Evolutionary conservation across 1,140 invertebrate genomes (phyloP), one percentile per base, ranked within the genome.

Genomic region (Pseudomyrmex cubaensis): DNA sequence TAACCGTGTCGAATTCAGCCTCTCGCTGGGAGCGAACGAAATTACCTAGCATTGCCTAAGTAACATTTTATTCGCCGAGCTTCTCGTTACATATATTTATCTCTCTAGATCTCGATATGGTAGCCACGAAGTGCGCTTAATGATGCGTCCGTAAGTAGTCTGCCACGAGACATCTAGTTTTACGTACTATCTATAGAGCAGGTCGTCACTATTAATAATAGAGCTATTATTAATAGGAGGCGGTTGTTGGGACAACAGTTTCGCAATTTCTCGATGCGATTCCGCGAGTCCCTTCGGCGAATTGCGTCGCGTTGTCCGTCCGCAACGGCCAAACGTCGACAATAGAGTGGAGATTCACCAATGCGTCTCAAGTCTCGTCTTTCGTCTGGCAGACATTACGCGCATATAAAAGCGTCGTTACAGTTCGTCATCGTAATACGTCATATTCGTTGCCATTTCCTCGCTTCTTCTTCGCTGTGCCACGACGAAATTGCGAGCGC

Each of bases 211-310:
- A 91, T 90, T 90, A 90, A 89, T 91, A 90, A 85, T 35, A 35
- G 73, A 48, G 69, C 67, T 72, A 91, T 87, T 90, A 90, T 90
- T 91, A 90, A 90, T 91, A 90, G 90, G 35, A 84, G 78, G 66
- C 66, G 75, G 73, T 77, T 64, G 63, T 84, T 56, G 80, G 74
- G 73, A 89, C 78, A 66, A 82, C 84, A 85, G 87, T 90, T 57
- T 35, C 56, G 62, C 63, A 84, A 89, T 87, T 89, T 77, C 74
- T 20, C 64, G 50, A 84, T 78, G 64, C 64, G 62, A 84, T 80
- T 70, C 50, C 50, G 56, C 56, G 35, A 35, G 35, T 70, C 82
- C 75, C 82, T 80, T 70, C 13, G 75, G 15, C 12, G 44, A 59
- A 70, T 70, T 20, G 50, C 50, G 82, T 52, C 75, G 72, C 44